These are phyloP conservation scores for Saxicola maurus DNA, from an alignment of 2,797 vertebrate species.

Conservation along the genomic window DNA sequence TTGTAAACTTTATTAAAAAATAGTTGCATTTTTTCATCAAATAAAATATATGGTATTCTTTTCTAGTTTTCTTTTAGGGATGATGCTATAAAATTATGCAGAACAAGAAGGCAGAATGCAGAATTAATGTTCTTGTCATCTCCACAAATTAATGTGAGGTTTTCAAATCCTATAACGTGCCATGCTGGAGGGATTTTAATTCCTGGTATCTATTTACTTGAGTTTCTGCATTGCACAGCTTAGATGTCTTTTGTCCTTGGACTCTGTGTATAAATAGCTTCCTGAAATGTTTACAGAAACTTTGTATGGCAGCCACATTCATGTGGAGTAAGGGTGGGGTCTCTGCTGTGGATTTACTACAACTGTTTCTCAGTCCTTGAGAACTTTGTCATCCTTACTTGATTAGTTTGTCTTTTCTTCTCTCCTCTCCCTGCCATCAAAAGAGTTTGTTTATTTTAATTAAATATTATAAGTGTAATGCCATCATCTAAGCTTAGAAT, in stretches of 20 bases:
- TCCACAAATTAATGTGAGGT: not conserved
- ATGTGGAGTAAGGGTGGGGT: not conserved
- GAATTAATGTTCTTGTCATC: not conserved
- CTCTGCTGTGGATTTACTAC: not conserved
- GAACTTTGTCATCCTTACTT: not conserved
- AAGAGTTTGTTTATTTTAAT: not conserved
- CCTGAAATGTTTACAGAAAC: not conserved
- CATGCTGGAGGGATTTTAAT: not conserved
- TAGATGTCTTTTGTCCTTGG: not conserved
- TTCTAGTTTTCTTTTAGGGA: not conserved
- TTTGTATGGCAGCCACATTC: not conserved
- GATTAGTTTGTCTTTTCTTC: not conserved
- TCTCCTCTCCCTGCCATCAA: rapidly evolving
- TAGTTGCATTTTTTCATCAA: not conserved
- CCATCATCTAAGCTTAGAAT: not conserved
- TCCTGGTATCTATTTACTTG: not conserved
- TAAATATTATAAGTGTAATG: not conserved
- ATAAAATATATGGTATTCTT: not conserved
- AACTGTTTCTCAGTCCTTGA: not conserved
- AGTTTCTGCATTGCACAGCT: not conserved
- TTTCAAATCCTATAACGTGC: not conserved
- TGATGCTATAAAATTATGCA: not conserved
- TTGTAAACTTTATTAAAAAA: rapidly evolving
- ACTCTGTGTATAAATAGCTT: not conserved
- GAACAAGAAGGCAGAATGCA: not conserved